Base-by-base conservation (phyloP, 2,888 invertebrate species). In the Amorpha juglandis region DNA sequence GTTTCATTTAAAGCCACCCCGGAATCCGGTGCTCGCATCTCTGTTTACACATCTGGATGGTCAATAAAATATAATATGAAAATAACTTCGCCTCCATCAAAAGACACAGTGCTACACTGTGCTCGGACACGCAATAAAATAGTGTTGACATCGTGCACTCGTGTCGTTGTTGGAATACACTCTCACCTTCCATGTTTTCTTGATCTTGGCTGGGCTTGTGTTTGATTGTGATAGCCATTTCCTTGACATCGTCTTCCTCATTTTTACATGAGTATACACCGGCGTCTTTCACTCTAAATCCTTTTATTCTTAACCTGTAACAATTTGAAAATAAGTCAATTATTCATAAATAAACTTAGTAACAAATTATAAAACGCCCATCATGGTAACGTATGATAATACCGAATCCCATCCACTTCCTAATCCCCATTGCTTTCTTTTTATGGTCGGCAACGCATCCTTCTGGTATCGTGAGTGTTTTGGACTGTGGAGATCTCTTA, bases 241-340 rank as follows among this genome's bases (percentile, higher is more conserved):
- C 83, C 67, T 78, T 86, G 63, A 75, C 75, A 63, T 78, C 75
- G 62, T 84, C 85, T 48, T 83, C 83, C n/a, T 86, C 86, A 66
- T 80, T 83, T 70, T 81, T 84, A 77, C 94, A 94, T 1, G 89
- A 80, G 73, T 94, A 94, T 12, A 87, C 74, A 0, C 94, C 94
- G 6, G 89, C 89, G 71, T 94, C 94, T 75, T 84, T 89, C 3
- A 83, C 76, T 68, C 88, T 86, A 63, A 94, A 90, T n/a, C 84
- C 81, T 73, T 86, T 91, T 81, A 94, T 92, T 77, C 88, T 83
- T 74, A 94, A 78, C 90, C 93, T 94, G 81, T 38, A 84, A 84
- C 63, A 58, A 19, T 0, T 9, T 16, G 4, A 55, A n/a, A 27
- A 3, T 27, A 27, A 27, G 27, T n/a, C n/a, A n/a, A 27, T 27